Conservation (phyloP, 2,888 invertebrate species). For the Neoscelio sp. region DNA sequence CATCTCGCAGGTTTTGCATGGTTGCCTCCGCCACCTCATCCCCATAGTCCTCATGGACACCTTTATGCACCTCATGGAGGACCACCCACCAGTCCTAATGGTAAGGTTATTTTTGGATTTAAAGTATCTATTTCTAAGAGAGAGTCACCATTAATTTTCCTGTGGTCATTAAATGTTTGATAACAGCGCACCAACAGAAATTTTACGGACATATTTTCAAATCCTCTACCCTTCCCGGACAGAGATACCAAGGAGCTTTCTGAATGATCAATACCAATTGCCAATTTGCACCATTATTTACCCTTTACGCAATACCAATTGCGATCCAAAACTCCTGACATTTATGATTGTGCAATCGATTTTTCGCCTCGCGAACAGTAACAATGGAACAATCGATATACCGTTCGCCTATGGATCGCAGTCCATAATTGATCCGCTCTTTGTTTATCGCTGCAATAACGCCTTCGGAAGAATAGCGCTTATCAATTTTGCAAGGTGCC, state of each 20-base stretch:
- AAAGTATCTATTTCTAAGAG: too few species aligned
- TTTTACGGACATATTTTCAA: too few species aligned
- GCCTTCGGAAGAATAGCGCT: slow-evolving; percentile 36
- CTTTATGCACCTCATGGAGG: slow-evolving; percentile 81
- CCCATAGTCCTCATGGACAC: slow-evolving; percentile 84
- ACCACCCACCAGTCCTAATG: slow-evolving; percentile 81
- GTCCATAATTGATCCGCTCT: slow-evolving; percentile 47
- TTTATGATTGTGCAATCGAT: slow-evolving; percentile 53
- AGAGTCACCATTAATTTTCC: too few species aligned
- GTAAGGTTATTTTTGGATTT: slow-evolving; percentile 68
- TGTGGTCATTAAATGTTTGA: too few species aligned
- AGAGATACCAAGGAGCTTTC: slow-evolving; percentile 24
- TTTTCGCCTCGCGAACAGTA: slow-evolving; percentile 33
- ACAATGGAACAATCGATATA: slow-evolving; percentile 59
- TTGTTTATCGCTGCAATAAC: slow-evolving; percentile 5
- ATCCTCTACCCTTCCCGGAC: background rate
- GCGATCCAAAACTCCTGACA: slow-evolving; percentile 29
- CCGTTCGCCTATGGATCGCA: slow-evolving; percentile 31
- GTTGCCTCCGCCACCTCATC: slow-evolving; percentile 85
- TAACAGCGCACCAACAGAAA: too few species aligned
- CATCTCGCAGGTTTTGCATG: slow-evolving; percentile 87
- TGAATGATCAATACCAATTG: background rate
- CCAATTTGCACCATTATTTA: background rate
- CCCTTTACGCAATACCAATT: background rate
- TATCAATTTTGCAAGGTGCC: slow-evolving; percentile 51